Evolutionary conservation across 2,888 invertebrate genomes (phyloP).

Genomic region (Podabrus alpinus): DNA sequence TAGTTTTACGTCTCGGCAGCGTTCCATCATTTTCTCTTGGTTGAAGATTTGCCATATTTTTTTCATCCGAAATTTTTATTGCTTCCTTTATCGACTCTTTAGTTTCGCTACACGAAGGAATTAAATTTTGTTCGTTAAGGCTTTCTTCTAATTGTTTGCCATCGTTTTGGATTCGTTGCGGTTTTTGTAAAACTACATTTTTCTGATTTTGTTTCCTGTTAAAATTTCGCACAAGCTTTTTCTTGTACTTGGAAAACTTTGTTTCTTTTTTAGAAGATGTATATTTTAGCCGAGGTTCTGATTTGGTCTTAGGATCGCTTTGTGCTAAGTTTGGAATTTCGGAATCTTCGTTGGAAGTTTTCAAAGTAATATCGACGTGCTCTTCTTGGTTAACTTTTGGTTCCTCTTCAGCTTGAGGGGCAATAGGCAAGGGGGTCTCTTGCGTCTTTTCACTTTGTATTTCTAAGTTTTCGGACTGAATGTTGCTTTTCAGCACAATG

Average conservation of each 20-base stretch:
- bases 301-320: neutral
- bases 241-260: neutral
- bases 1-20: constrained; percentile 19
- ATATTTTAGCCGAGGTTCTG: neutral
- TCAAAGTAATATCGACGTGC: neutral
- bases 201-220: neutral
- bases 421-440: neutral
- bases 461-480: neutral
- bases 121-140: neutral
- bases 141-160: neutral
- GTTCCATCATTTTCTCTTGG: neutral
- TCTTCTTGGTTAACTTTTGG: neutral
- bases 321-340: neutral
- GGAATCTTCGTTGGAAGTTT: neutral
- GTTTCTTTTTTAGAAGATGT: neutral
- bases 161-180: neutral
- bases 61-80: neutral
- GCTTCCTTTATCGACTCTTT: neutral
- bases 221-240: neutral
- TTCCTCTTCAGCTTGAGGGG: neutral
- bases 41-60: neutral
- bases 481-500: constrained; percentile 31
- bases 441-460: neutral
- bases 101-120: neutral
- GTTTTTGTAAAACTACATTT: neutral